Conservation (phyloP, 2,797 vertebrate species). For the Chelmon rostratus region DNA sequence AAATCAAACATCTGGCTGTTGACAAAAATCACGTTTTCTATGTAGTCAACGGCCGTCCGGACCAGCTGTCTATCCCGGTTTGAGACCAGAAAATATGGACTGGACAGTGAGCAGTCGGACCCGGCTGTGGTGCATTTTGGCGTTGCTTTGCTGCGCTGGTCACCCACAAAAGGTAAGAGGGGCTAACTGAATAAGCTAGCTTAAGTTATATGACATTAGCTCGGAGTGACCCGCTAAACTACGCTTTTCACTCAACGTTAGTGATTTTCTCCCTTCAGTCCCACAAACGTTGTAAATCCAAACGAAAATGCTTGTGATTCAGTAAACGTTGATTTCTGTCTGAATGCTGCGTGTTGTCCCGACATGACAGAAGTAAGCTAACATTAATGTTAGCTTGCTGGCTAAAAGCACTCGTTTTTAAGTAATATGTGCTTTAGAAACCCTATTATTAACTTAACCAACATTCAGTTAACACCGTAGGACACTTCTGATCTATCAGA, state of each 20-base stretch:
- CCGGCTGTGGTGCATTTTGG: slow-evolving; percentile 80
- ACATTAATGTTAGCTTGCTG: slow-evolving; percentile 29
- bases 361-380: slow-evolving; percentile 27
- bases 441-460: background rate
- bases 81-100: slow-evolving; percentile 78
- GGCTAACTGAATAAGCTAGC: slow-evolving; percentile 55
- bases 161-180: slow-evolving; percentile 81
- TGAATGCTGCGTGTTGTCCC: slow-evolving; percentile 23
- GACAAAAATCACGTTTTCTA: slow-evolving; percentile 59
- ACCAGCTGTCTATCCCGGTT: slow-evolving; percentile 62
- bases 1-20: slow-evolving; percentile 7
- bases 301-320: background rate
- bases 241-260: background rate
- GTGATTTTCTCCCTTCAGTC: background rate
- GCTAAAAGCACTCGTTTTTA: slow-evolving; percentile 7
- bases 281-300: background rate
- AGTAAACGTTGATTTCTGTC: background rate
- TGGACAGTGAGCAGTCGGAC: slow-evolving; percentile 81
- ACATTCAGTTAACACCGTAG: background rate
- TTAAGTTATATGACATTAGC: slow-evolving; percentile 34
- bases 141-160: slow-evolving; percentile 74
- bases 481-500: background rate
- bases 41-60: slow-evolving; percentile 65
- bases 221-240: background rate
- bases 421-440: background rate